These are phyloP conservation scores for Harpalus rufipes DNA, from an alignment of 2,888 invertebrate genomes.

Conservation along the genomic window DNA sequence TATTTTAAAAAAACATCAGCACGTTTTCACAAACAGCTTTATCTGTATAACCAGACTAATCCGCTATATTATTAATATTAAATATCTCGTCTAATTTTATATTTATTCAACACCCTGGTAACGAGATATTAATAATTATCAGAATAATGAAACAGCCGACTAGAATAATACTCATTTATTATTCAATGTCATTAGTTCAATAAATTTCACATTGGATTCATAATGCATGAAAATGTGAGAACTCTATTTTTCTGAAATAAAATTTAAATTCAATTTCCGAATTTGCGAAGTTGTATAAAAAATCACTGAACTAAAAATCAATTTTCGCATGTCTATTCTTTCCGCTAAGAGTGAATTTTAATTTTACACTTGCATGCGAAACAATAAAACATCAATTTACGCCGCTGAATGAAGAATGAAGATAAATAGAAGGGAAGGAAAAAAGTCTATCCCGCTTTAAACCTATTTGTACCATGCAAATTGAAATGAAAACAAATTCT, in stretches of 20 bases:
- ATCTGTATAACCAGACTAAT: constrained; percentile 14
- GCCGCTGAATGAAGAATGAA: constrained; percentile 20
- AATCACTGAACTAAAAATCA: constrained; percentile 51
- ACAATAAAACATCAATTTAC: constrained; percentile 53
- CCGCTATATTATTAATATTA: constrained; percentile 35
- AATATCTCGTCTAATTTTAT: constrained; percentile 24
- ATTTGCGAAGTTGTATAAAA: constrained; percentile 4
- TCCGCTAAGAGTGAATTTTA: constrained; percentile 37
- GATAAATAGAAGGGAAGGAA: constrained; percentile 2
- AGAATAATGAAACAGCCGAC: constrained; percentile 3
- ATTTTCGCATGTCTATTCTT: constrained; percentile 32
- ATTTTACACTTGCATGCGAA: constrained; percentile 53
- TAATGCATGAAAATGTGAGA: not conserved
- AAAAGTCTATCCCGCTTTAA: constrained; percentile 1
- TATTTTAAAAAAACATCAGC: not conserved
- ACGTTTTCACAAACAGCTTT: not conserved
- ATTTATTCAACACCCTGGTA: not conserved
- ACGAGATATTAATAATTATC: constrained; percentile 24
- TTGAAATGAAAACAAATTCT: no score
- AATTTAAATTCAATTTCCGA: not conserved
- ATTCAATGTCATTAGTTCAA: not conserved
- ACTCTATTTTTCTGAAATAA: not conserved
- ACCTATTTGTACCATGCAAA: not conserved
- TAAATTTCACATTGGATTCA: not conserved
- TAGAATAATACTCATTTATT: constrained; percentile 3